Evolutionary conservation across 2,113 vertebrate species (phyloP), one percentile per base, ranked within the genome.

Genomic region (Paramormyrops kingsleyae): DNA sequence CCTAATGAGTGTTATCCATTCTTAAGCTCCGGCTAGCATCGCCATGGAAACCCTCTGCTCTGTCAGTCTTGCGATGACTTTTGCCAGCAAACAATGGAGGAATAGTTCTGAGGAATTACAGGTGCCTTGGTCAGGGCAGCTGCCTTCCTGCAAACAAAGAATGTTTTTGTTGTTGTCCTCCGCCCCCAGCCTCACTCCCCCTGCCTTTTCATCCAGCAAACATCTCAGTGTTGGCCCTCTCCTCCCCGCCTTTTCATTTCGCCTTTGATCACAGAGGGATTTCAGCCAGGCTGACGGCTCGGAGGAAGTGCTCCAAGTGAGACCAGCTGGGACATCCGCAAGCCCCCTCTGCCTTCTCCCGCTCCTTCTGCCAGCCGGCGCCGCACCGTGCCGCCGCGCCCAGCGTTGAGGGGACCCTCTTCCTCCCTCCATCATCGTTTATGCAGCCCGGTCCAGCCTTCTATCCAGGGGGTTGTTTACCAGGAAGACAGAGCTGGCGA

Each of bases 211-310:
- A 53, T 87, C 85, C 50, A 52, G 50, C 47, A 87, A 84, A 84
- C 83, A 84, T 84, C 83, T 84, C 83, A 13, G 83, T 84, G 12
- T 52, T 53, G 49, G 85, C 27, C 47, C 85, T 56, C 4, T 31
- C 27, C 31, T 21, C 50, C 85, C 85, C 2, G 44, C 21, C 27
- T 87, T 87, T 35, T n/a, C 47, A 49, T 87, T 87, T 21, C 15
- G 85, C 50, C 85, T 87, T 87, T 87, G 46, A 87, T 87, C 84
- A 53, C 46, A 87, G 49, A 52, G n/a, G 85, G 85, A 87, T 87
- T 87, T 53, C 85, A 35, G 27, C 31, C 85, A 6, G 50, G 50
- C n/a, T 53, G 50, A 17, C 85, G 85, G n/a, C 24, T 44, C 27
- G 17, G 47, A 87, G 85, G 49, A 87, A 49, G 27, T 84, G 46